phyloP scores from a whole-genome alignment of 2,797 vertebrate genomes.

The Acanthopagrus latus region DNA sequence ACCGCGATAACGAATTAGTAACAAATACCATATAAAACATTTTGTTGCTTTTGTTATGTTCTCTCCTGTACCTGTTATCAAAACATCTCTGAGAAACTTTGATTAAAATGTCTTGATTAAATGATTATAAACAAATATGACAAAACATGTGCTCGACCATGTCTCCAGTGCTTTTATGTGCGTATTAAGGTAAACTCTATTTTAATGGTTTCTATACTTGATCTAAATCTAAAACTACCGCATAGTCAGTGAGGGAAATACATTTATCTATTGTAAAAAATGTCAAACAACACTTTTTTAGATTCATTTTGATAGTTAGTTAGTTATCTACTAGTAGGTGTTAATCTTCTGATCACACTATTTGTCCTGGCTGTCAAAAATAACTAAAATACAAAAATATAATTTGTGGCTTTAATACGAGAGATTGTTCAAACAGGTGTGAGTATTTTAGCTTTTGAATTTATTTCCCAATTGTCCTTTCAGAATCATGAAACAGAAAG shows the following conservation, averaged over 20 bases:
- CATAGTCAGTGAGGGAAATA: not conserved
- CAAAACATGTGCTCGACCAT: not conserved
- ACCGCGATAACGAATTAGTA: no score
- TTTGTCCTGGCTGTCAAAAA: not conserved
- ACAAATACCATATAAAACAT: not conserved
- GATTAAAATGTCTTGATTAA: not conserved
- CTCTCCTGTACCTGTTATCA: not conserved
- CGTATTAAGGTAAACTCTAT: not conserved
- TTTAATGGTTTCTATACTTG: not conserved
- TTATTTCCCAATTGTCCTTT: not conserved
- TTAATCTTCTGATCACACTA: not conserved
- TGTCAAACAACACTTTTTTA: not conserved
- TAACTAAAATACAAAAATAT: not conserved
- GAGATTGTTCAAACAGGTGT: not conserved
- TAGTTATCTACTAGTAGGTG: not conserved
- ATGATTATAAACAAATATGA: not conserved
- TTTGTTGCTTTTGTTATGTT: not conserved
- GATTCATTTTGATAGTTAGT: not conserved
- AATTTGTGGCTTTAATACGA: not conserved
- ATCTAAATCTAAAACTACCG: not conserved
- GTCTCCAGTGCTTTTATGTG: not conserved
- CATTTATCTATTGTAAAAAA: not conserved
- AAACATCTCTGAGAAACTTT: not conserved
- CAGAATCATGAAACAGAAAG: not conserved
- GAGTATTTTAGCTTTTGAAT: not conserved